These are phyloP conservation scores for Hiodon alosoides DNA, from an alignment of 2,113 vertebrate genomes.

Conservation along the genomic window DNA sequence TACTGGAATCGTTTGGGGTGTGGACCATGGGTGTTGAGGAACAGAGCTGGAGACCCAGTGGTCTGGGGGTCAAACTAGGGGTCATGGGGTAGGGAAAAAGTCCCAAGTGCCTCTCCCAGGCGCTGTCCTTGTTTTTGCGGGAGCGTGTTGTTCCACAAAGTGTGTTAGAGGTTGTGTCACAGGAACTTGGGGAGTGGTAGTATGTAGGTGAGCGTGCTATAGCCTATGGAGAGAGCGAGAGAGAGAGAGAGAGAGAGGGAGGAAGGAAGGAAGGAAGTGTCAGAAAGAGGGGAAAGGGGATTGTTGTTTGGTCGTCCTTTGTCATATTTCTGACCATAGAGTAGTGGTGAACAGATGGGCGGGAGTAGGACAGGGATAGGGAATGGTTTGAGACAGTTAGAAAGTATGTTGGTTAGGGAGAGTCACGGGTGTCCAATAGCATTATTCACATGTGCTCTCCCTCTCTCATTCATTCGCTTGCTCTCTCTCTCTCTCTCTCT, in stretches of 20 bases:
- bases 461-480: slow-evolving; percentile 12
- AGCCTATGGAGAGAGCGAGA: slow-evolving; percentile 26
- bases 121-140: not conserved
- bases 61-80: not conserved
- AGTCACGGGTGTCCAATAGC: slow-evolving; percentile 12
- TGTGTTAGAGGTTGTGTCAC: slow-evolving; percentile 27
- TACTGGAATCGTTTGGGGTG: not conserved
- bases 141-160: slow-evolving; percentile 1
- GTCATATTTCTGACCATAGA: not conserved
- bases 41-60: slow-evolving; percentile 25
- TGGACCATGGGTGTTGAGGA: slow-evolving; percentile 9
- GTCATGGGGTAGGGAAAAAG: not conserved
- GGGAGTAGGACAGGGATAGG: not conserved
- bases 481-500: slow-evolving; percentile 19
- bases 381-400: slow-evolving; percentile 9
- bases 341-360: not conserved
- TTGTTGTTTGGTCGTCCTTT: not conserved
- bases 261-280: slow-evolving; percentile 10
- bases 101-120: not conserved
- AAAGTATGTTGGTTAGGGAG: slow-evolving; percentile 6
- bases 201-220: slow-evolving; percentile 19
- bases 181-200: slow-evolving; percentile 11
- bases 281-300: slow-evolving; percentile 20
- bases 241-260: slow-evolving; percentile 35
- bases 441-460: slow-evolving; percentile 14